Percentiles rank a stretch among this genome's conserved stretches.
Evolutionary conservation across 2,888 invertebrate species (phyloP).

Genomic region (Neuroscelio doddi): DNA sequence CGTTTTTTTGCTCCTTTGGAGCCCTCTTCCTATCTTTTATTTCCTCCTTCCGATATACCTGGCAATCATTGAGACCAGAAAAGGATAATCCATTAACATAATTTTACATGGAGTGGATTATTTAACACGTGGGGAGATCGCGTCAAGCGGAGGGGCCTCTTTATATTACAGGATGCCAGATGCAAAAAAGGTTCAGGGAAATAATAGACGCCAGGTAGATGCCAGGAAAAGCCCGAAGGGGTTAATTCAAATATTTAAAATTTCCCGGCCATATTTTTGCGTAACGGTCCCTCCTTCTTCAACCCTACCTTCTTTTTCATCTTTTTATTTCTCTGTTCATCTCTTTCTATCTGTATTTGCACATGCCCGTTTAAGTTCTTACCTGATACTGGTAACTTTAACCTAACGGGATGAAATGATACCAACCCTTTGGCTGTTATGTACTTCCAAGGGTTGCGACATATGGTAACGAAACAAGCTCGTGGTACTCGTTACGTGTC

Average conservation of each 20-base stretch:
- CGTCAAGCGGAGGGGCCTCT: constrained; percentile 55
- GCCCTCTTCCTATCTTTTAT: constrained; percentile 16
- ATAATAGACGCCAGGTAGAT: constrained; percentile 57
- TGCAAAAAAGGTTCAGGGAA: constrained; percentile 67
- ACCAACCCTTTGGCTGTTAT: constrained; percentile 51
- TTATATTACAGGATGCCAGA: constrained; percentile 69
- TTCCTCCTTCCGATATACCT: constrained; percentile 37
- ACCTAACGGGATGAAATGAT: constrained; percentile 56
- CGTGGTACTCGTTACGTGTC: constrained; percentile 47
- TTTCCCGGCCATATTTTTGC: constrained; percentile 66
- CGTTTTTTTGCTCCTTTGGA: constrained; percentile 5
- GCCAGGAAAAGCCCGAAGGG: constrained; percentile 53
- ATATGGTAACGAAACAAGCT: constrained; percentile 56
- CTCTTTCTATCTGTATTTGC: constrained; percentile 22
- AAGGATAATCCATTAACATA: constrained; percentile 73
- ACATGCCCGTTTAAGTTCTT: constrained; percentile 32
- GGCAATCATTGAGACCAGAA: constrained; percentile 47
- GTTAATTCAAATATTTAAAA: constrained; percentile 72
- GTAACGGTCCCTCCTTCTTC: constrained; percentile 56
- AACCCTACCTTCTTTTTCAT: constrained; percentile 21
- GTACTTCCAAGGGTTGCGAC: constrained; percentile 58
- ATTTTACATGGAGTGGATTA: constrained; percentile 68
- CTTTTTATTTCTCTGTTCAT: constrained; percentile 34
- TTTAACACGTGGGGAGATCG: constrained; percentile 39
- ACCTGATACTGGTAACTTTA: constrained; percentile 64